Base-by-base conservation (phyloP, 64 coral and sea anemone genomes). In the Catalaphyllia jardinei region DNA sequence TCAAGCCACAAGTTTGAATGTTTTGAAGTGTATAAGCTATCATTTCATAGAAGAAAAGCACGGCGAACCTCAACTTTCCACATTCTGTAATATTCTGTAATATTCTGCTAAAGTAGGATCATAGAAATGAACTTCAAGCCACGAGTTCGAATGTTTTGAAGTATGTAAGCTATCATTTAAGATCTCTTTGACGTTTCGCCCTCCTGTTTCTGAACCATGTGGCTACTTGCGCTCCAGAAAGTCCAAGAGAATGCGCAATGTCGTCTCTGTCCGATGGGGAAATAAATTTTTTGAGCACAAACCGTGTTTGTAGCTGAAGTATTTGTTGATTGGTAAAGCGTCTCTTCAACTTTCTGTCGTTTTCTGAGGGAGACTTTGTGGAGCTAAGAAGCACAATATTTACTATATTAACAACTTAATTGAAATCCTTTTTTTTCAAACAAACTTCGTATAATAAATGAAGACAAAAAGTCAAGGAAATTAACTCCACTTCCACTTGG, bases 241-340 rank as follows among this genome's bases (percentile, higher is more conserved):
- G 85, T 20, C 94, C 94, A 42, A 99, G 86, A 28, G 83, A 88
- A 46, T 95, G 76, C 2, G 91, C 75, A 22, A 99, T 88, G 51
- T 99, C 97, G 77, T 99, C 97, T 29, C 97, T 89, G 19, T 99
- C 97, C 25, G 94, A 90, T 10, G 97, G 94, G 7, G 97, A 99
- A 18, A 99, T 89, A 72, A 95, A 99, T 86, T 99, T 95, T 71
- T 99, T 91, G 62, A 91, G 93, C 28, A 99, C 38, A 79, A 99
- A 99, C 18, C 94, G 24, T 54, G 94, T 81, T 87, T 99, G 94
- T 1, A 99, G 91, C 90, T 99, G 94, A 82, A 92, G 87, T 75
- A 99, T 99, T 93, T 99, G 97, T 93, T 93, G 94, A 54, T 99
- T 99, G 73, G 97, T 95, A 20, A 99, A 99, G 75, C 97, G 95